Base-by-base conservation (phyloP, 2,888 invertebrate genomes). In the Colletes collaris region DNA sequence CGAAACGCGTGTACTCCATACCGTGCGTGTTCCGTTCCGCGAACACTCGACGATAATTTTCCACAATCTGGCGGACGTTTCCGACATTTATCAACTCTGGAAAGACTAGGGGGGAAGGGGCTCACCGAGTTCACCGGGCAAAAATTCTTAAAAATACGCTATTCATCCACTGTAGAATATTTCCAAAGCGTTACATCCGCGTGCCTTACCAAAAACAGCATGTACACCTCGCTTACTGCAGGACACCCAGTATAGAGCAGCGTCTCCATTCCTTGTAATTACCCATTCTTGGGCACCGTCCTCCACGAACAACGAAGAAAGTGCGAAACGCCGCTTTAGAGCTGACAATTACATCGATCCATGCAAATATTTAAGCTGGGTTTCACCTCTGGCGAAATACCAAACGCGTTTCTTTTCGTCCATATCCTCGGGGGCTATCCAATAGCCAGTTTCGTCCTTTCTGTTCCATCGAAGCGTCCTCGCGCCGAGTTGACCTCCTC, bases 341-440 rank as follows among this genome's bases (percentile, higher is more conserved):
- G 19, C 35, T 44, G 59, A 55, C 68, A 53, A 75, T 78, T 75
- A 64, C 75, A 40, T 49, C 49, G 66, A 13, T n/a, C 49, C 7
- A 37, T 0, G 69, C 64, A 69, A 78, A 78, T 76, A 76, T 65
- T 76, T 55, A 60, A 55, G n/a, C 27, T 2, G 16, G 63, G 64
- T 50, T 60, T 65, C 60, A n/a, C 55, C 16, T 13, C 19, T 44
- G 35, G 40, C n/a, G 35, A 75, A 68, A 71, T 52, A 59, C 11
- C 52, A 37, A 40, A 52, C 8, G 37, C 4, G 11, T 37, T 59
- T 68, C 40, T 5, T 60, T 11, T 16, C 66, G 53, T 27, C 27
- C 27, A 76, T 62, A 74, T 60, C 66, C 82, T 76, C 72, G 67
- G 4, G 27, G 60, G 64, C 69, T 50, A 78, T 58, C 55, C 69